Percentiles rank a stretch among this genome's conserved stretches.
Evolutionary conservation across 2,888 invertebrate species (phyloP).

Genomic region (Mesodorylaimus sp.): DNA sequence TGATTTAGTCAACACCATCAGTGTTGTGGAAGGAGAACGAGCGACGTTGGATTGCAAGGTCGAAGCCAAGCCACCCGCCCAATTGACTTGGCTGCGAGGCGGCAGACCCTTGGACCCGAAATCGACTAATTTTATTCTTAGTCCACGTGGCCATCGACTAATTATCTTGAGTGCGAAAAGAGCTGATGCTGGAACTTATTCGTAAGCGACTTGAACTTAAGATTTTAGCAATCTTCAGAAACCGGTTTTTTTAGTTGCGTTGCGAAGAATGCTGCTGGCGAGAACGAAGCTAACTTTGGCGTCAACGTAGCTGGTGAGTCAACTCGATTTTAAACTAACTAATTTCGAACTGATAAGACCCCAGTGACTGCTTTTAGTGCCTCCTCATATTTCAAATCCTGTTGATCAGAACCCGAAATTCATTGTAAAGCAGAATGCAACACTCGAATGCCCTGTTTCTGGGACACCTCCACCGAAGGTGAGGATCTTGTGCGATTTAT

Average conservation of each 20-base stretch:
- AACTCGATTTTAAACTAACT: not conserved
- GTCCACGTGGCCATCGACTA: constrained; percentile 25
- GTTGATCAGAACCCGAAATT: constrained; percentile 29
- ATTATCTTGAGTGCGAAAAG: constrained; percentile 23
- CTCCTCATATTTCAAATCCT: constrained; percentile 23
- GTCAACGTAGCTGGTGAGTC: constrained; percentile 35
- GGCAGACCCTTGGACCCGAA: constrained; percentile 19
- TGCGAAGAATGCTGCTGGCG: constrained; percentile 46
- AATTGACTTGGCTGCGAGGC: constrained; percentile 42
- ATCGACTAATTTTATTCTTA: constrained; percentile 16
- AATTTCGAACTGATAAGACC: not conserved
- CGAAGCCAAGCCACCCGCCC: constrained; percentile 30
- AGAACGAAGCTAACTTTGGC: constrained; percentile 40
- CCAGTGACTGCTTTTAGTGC: constrained; percentile 15
- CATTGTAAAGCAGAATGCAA: constrained; percentile 38
- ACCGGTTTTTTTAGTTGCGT: too few species aligned
- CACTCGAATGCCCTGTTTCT: constrained; percentile 38
- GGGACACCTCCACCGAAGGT: constrained; percentile 40
- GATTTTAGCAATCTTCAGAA: too few species aligned
- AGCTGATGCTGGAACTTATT: constrained; percentile 43
- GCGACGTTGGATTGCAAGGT: constrained; percentile 27
- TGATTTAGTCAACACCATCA: not conserved
- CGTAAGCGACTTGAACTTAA: too few species aligned
- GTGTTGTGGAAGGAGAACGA: constrained; percentile 22
- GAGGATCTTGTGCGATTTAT: not conserved